Conservation (phyloP, 2,888 invertebrate genomes). For the Harmothoe impar region DNA sequence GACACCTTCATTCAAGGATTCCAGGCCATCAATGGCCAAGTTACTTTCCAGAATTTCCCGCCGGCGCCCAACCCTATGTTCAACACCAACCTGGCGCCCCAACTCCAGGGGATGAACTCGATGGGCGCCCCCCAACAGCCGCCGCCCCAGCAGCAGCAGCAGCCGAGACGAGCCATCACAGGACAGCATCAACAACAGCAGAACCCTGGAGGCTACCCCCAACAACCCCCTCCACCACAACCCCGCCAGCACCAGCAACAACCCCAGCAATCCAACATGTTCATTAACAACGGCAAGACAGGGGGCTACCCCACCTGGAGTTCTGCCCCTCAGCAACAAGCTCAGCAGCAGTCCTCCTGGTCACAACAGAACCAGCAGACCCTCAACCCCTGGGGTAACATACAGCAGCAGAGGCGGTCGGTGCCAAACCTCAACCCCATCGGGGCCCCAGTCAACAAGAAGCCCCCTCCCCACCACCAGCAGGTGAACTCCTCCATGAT, state of each 20-base stretch:
- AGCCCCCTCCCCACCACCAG: slow-evolving; percentile 70
- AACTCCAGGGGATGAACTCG: slow-evolving; percentile 76
- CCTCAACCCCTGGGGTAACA: slow-evolving; percentile 78
- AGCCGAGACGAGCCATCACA: slow-evolving; percentile 83
- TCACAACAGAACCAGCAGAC: slow-evolving; percentile 71
- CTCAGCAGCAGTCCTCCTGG: slow-evolving; percentile 75
- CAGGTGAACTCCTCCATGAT: slow-evolving; percentile 74
- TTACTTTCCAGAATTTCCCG: slow-evolving; percentile 83
- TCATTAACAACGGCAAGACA: slow-evolving; percentile 80
- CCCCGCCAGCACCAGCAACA: slow-evolving; percentile 56
- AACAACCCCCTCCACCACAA: too few relatives aligned
- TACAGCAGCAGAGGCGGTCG: slow-evolving; percentile 75
- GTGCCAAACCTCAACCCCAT: slow-evolving; percentile 83
- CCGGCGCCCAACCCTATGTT: slow-evolving; percentile 77
- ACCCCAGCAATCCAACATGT: slow-evolving; percentile 75
- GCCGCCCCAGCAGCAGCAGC: slow-evolving; percentile 75
- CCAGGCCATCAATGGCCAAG: slow-evolving; percentile 81
- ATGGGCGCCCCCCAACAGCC: slow-evolving; percentile 77
- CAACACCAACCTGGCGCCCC: slow-evolving; percentile 78
- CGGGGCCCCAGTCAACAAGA: slow-evolving; percentile 76
- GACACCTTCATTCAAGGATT: slow-evolving; percentile 82
- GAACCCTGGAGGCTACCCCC: neutral
- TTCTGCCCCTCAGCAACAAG: slow-evolving; percentile 82
- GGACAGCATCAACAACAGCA: slow-evolving; percentile 74
- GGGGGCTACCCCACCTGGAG: slow-evolving; percentile 82